Evolutionary conservation across 2,113 vertebrate species (phyloP).

Genomic region (Mohoua ochrocephala): DNA sequence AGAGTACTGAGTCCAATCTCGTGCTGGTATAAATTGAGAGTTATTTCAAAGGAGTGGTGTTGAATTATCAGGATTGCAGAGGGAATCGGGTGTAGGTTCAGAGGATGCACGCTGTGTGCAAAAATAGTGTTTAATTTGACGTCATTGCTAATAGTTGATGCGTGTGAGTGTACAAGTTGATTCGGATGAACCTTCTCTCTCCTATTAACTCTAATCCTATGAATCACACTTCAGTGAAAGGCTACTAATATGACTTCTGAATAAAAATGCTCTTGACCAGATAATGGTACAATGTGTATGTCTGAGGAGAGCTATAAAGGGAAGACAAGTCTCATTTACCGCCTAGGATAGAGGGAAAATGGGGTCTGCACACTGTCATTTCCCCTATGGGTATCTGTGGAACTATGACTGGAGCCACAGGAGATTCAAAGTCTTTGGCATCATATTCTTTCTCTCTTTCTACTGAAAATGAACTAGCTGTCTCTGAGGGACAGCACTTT

Average conservation of each 20-base stretch:
- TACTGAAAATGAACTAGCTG: not conserved
- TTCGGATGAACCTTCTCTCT: not conserved
- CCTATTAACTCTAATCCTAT: not conserved
- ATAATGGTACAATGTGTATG: not conserved
- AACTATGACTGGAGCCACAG: not conserved
- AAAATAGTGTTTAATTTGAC: not conserved
- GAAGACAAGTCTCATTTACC: not conserved
- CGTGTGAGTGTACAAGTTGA: not conserved
- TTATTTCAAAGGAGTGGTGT: not conserved
- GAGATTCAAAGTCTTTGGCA: not conserved
- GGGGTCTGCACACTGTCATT: not conserved
- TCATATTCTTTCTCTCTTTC: not conserved
- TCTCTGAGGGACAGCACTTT: not conserved
- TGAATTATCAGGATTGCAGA: not conserved
- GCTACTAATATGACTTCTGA: not conserved
- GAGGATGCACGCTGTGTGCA: not conserved
- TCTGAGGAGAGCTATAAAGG: not conserved
- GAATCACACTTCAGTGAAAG: not conserved
- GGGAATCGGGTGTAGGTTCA: not conserved
- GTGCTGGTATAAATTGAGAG: not conserved
- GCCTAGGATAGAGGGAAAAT: not conserved
- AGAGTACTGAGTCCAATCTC: not conserved
- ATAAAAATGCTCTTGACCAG: not conserved
- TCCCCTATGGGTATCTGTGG: not conserved
- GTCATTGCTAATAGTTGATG: not conserved